Evolutionary conservation across 1,140 invertebrate genomes (phyloP), one percentile per base, ranked within the genome.

Genomic region (Adelges cooleyi): DNA sequence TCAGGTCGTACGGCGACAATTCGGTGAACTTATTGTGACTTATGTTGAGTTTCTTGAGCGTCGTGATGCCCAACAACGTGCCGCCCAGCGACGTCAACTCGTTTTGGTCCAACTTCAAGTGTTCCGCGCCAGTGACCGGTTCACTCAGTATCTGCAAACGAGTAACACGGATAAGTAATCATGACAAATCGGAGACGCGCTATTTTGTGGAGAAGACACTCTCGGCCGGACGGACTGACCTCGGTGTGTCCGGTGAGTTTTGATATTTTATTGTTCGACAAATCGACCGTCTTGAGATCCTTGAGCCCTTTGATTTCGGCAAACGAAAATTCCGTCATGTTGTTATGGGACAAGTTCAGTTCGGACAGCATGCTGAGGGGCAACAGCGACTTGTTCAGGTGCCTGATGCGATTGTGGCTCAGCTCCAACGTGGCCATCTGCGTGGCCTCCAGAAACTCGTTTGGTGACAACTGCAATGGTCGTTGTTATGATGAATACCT

Each of bases 281-380:
- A 74, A 75, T 89, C 86, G 9, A 89, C 79, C 3, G 82, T 73
- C 46, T 79, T 79, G 0, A 90, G 71, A 54, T 79, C 79, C 17
- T 81, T 79, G 22, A 90, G 70, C 1, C 87, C 86, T 48, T 83
- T 81, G 10, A 90, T 80, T 70, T 89, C 85, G 69, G 84, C 80
- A 69, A 89, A 80, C 0, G 85, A 87, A 73, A 90, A 90, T 71
- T 87, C 85, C 3, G 76, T 76, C 0, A 90, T 74, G n/a, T 80
- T 76, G 72, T 90, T 90, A 71, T 84, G 81, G 0, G 86, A 86
- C 29, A 90, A 75, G 73, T 89, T 89, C 2, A 87, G 76, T 49
- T 78, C 56, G 65, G 78, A 80, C 8, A 90, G 73, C 2, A 80
- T 80, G 69, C 79, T 79, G 13, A 89, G 74, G 10, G 82, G 82